Conservation (phyloP, 2,113 vertebrate species). For the Mesocricetus auratus region DNA sequence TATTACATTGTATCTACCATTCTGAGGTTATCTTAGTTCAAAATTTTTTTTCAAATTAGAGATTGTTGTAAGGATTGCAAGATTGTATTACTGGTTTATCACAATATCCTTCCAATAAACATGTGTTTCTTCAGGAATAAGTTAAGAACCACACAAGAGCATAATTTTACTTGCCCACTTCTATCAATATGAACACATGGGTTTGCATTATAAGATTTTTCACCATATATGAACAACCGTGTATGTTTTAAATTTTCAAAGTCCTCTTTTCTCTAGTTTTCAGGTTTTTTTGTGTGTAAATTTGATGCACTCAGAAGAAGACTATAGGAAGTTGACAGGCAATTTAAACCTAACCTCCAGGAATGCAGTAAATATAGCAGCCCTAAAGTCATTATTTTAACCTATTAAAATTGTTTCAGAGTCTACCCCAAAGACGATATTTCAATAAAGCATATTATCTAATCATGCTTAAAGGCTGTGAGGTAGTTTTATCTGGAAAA, state of each 20-base stretch:
- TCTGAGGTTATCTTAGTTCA: not conserved
- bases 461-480: constrained; percentile 2
- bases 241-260: constrained; percentile 49
- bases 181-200: not conserved
- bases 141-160: not conserved
- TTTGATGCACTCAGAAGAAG: not conserved
- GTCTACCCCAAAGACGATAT: constrained; percentile 19
- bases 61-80: not conserved
- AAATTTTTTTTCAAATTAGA: not conserved
- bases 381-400: constrained; percentile 56
- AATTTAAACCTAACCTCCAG: constrained; percentile 63
- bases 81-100: not conserved
- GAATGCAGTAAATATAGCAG: constrained; percentile 20
- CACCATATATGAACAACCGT: not conserved
- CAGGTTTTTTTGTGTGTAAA: constrained; percentile 39
- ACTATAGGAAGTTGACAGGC: constrained; percentile 20
- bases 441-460: constrained; percentile 22
- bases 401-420: constrained; percentile 4
- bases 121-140: not conserved
- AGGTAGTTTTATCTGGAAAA: constrained; percentile 60
- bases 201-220: constrained; percentile 37
- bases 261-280: constrained; percentile 44
- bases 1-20: not conserved
- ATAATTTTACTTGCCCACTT: not conserved
- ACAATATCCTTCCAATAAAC: not conserved